phyloP scores from a whole-genome alignment of 2,888 invertebrate species.

The Aleiodes testaceus region DNA sequence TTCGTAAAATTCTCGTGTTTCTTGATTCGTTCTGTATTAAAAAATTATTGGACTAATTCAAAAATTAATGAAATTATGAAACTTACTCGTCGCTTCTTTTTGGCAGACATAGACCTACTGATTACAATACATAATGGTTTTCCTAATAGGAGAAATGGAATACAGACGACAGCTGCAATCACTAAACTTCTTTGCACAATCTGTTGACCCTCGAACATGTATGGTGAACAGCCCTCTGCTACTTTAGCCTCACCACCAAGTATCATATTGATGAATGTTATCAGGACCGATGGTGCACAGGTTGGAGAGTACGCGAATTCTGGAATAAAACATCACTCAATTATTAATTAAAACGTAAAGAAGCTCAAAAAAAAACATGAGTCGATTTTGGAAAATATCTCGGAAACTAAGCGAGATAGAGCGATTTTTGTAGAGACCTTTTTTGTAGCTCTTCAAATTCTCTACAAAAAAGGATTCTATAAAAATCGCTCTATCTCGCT shows the following conservation, averaged over 20 bases:
- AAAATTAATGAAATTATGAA: constrained; percentile 46
- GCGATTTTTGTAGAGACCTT: too few relatives aligned
- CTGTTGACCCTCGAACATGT: constrained; percentile 78
- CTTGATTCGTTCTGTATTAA: neutral
- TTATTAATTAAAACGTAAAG: too few relatives aligned
- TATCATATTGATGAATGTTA: constrained; percentile 88
- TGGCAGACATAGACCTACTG: constrained; percentile 54
- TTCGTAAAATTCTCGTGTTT: neutral
- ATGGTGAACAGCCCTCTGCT: constrained; percentile 73
- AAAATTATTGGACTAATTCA: neutral
- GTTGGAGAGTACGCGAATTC: constrained; percentile 73
- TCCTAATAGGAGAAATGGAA: constrained; percentile 85
- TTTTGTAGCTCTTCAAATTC: too few relatives aligned
- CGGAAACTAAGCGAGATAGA: too few relatives aligned
- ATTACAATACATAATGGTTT: constrained; percentile 81
- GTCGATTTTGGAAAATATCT: too few relatives aligned
- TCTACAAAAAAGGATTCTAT: too few relatives aligned
- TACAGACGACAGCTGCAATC: constrained; percentile 79
- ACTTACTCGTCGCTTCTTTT: constrained; percentile 66
- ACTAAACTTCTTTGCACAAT: constrained; percentile 79
- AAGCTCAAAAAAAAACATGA: too few relatives aligned
- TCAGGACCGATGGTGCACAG: constrained; percentile 86
- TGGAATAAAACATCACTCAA: constrained; percentile 58
- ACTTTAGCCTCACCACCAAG: constrained; percentile 58
- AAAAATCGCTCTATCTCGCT: too few relatives aligned